Conservation (phyloP, 1,140 invertebrate genomes). For the Pissodes strobi region DNA sequence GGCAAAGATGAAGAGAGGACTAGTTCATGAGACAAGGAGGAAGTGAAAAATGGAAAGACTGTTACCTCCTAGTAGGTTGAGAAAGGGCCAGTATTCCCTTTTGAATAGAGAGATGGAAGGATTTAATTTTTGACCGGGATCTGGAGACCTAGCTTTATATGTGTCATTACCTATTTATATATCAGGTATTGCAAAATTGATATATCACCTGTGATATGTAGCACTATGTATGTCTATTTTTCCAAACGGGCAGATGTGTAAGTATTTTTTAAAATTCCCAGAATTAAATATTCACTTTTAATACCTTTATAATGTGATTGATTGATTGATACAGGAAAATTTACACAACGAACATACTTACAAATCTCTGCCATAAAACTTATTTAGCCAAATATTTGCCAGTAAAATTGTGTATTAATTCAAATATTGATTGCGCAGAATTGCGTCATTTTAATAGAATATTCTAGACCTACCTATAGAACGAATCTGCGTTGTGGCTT, state of each 20-base stretch:
- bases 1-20: constrained; percentile 56
- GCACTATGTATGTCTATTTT: constrained; percentile 22
- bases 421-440: background rate
- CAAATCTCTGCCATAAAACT: background rate
- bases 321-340: too few relatives aligned
- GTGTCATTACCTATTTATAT: background rate
- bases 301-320: too few relatives aligned
- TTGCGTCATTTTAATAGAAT: background rate
- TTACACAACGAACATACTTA: background rate
- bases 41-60: constrained; percentile 29
- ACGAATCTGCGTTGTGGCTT: too few relatives aligned
- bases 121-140: constrained; percentile 22
- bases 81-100: constrained; percentile 3
- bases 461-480: background rate
- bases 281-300: too few relatives aligned
- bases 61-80: constrained; percentile 35
- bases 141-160: constrained; percentile 7
- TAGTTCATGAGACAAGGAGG: constrained; percentile 50
- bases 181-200: constrained; percentile 21
- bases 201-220: constrained; percentile 34
- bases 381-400: too few relatives aligned
- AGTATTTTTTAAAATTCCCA: too few relatives aligned
- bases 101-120: background rate
- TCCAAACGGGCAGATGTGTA: background rate
- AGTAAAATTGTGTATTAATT: too few relatives aligned